Base-by-base conservation (phyloP, 2,888 invertebrate species). In the Isoperla grammatica region DNA sequence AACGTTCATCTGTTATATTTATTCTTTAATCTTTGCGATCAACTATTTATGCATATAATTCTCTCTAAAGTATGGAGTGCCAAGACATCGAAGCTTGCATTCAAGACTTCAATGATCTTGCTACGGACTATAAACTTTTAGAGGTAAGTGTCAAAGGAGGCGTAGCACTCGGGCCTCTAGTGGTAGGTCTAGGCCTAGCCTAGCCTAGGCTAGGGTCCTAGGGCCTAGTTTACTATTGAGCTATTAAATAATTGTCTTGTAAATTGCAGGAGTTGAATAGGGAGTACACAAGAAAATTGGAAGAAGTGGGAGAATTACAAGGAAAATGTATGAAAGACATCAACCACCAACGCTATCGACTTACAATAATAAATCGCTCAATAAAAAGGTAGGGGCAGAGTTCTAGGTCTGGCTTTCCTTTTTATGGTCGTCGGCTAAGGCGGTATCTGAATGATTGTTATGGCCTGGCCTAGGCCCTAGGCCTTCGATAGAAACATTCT, bases 311-410 rank as follows among this genome's bases (percentile, higher is more conserved):
- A 54, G 84, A 85, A 66, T 78, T 90, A 46, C 96, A 96, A 74
- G 85, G 86, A 70, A 83, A 89, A 82, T 95, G 95, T 75, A 78
- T 89, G 69, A 90, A 90, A 73, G 91, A 91, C 70, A 84, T 97
- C 66, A 84, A 84, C 67, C 96, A 97, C 76, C 96, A 97, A 73
- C 84, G 88, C 68, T 96, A 97, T 76, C 84, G 95, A 63, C 84
- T 96, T 78, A 84, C 85, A 42, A 82, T 90, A 71, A 90, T 98
- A 70, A 78, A 80, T 35, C 85, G 85, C 68, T 83, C 86, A 56
- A 72, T 95, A 57, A 87, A 87, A 78, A 87, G 84, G 95, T 95
- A 79, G n/a, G n/a, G n/a, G n/a, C n/a, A n/a, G n/a, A n/a, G n/a
- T n/a, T n/a, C n/a, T n/a, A n/a, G n/a, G n/a, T n/a, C n/a, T n/a